Evolutionary conservation across 2,797 vertebrate genomes (phyloP), one percentile per base, ranked within the genome.

Genomic region (Pseudochirops cupreus): DNA sequence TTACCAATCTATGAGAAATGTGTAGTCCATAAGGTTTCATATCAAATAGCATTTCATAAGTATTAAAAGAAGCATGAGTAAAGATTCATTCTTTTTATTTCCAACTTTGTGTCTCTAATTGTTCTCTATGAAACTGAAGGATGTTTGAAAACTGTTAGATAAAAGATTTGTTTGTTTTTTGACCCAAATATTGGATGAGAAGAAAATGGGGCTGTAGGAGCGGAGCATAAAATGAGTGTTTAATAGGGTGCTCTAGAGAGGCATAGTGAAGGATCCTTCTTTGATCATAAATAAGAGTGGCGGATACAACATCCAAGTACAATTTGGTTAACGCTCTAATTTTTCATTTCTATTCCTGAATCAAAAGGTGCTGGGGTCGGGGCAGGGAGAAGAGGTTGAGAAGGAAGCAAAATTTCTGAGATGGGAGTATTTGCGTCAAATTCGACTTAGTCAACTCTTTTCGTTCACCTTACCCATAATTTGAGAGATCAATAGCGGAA

Each of bases 41-140:
- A 87, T 10, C 9, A 4, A 52, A 82, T 31, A 89, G 39, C 33
- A 62, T 91, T 96, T 5, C 56, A 0, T 56, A 93, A 58, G 18
- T 59, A 29, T 91, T 96, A 13, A 91, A 31, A n/a, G 5, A 33
- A 82, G 24, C 31, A 94, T n/a, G 62, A 58, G 11, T 33, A 53
- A 7, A 56, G 56, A 58, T 5, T 82, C 67, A 82, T 82, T 46
- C n/a, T 82, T 82, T 46, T 46, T 46, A 14, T 46, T 46, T 82
- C n/a, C 24, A 74, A 74, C 94, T 67, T 33, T 56, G 11, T 56
- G 50, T 53, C 46, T 67, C 54, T 91, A 62, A 26, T 94, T 92
- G 26, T 56, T 92, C 28, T 87, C 96, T 89, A 26, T 91, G 12
- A 92, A 91, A 57, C 58, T 94, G 33, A 92, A 93, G 92, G 93